Evolutionary conservation across 2,113 vertebrate genomes (phyloP).

Genomic region (Mesocricetus auratus): DNA sequence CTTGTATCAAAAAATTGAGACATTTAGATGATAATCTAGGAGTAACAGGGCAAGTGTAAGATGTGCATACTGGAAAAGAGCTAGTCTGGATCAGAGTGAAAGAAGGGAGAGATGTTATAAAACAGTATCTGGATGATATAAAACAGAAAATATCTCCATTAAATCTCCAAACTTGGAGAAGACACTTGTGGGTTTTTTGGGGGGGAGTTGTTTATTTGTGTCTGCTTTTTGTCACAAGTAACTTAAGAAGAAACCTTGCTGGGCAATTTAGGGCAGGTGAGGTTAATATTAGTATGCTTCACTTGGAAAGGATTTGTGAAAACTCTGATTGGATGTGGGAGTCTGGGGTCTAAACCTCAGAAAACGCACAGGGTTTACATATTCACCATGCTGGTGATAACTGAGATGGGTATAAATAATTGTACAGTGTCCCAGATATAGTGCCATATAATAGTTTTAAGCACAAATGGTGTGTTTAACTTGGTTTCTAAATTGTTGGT

Average conservation of each 20-base stretch:
- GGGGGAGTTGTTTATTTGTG: background rate
- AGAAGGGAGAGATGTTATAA: background rate
- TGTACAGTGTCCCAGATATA: background rate
- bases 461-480: background rate
- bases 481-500: background rate
- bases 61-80: background rate
- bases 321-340: background rate
- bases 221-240: background rate
- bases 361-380: background rate
- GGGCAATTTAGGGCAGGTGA: background rate
- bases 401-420: background rate
- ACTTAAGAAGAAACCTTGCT: background rate
- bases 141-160: background rate
- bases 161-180: background rate
- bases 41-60: background rate
- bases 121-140: background rate
- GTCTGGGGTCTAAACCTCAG: background rate
- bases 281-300: background rate
- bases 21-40: background rate
- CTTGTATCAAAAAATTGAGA: background rate
- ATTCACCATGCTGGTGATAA: background rate
- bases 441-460: background rate
- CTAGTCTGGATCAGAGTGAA: background rate
- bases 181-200: background rate
- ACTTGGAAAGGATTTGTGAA: background rate